Evolutionary conservation across 2,113 vertebrate genomes (phyloP), one percentile per base, ranked within the genome.

Genomic region (Turdus rufiventris): DNA sequence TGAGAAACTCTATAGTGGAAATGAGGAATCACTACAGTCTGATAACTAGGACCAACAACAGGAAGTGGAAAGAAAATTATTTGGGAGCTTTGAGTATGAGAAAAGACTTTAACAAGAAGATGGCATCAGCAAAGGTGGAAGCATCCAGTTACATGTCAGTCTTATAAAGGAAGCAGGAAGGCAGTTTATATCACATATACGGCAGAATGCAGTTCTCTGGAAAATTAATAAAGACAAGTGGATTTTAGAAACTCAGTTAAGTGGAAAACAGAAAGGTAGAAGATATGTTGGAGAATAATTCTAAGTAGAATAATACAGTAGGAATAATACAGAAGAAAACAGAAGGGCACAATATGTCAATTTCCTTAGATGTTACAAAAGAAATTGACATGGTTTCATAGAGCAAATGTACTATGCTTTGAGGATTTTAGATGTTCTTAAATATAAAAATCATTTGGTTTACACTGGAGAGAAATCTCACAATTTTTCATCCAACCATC

Each of bases 401-500:
- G 74, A 72, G 36, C 3, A 66, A 53, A 51, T 14, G 36, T 5
- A 65, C 7, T 16, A 25, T 31, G 10, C 9, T 40, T 81, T 58
- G 14, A 73, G 18, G 31, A 7, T 11, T 14, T 57, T 65, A 17
- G 23, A 5, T 43, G 3, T 29, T 66, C 48, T 67, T 47, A 21
- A 53, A 66, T 8, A 11, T 5, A 28, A 21, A 77, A 63, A 34
- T 24, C 2, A 3, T 8, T 38, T 75, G 5, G 5, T 78, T n/a
- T 45, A 11, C 12, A 21, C 7, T 57, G 16, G 12, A 70, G 9
- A 16, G 10, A 9, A 84, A 73, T 42, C 10, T 70, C 24, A 42
- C 8, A 33, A 1, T 16, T 12, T 66, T 68, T 43, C n/a, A 28
- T 17, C 15, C 8, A 43, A 20, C 1, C 0, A 2, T 19, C 7